Evolutionary conservation across 2,113 vertebrate species (phyloP).

Genomic region (Tympanuchus pallidicinctus): DNA sequence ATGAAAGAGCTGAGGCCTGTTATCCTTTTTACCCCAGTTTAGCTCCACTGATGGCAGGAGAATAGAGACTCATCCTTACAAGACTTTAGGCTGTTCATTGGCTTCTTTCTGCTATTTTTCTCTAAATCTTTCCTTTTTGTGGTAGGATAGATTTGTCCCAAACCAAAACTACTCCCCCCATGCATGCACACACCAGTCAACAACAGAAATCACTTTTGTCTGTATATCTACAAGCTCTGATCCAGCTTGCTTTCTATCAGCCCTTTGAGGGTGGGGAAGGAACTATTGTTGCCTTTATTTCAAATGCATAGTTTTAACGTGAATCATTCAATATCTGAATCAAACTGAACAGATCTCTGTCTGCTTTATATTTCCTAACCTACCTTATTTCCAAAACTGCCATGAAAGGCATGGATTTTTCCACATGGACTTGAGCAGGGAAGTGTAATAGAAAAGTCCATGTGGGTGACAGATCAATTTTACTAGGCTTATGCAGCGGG

Average conservation of each 20-base stretch:
- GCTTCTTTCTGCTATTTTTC: neutral
- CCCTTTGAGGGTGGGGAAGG: accelerated
- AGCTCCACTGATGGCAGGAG: neutral
- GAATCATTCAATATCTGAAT: neutral
- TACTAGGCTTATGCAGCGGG: neutral
- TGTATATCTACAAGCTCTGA: neutral
- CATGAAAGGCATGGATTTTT: neutral
- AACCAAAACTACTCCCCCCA: accelerated
- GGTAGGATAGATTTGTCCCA: neutral
- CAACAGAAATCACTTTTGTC: neutral
- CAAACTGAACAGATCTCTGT: neutral
- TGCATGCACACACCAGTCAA: accelerated
- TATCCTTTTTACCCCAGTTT: accelerated
- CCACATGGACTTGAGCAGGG: neutral
- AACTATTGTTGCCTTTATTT: accelerated
- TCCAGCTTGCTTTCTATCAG: accelerated
- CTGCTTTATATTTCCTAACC: neutral
- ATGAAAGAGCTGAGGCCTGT: accelerated
- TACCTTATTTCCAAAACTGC: neutral
- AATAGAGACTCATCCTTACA: accelerated
- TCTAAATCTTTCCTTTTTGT: neutral
- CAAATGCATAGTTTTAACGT: neutral
- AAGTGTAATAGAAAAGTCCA: neutral
- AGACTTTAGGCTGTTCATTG: neutral
- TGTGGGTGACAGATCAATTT: neutral